Percentiles rank a stretch among this genome's conserved stretches.
Evolutionary conservation across 2,888 invertebrate species (phyloP).

Genomic region (Dugesia japonica): DNA sequence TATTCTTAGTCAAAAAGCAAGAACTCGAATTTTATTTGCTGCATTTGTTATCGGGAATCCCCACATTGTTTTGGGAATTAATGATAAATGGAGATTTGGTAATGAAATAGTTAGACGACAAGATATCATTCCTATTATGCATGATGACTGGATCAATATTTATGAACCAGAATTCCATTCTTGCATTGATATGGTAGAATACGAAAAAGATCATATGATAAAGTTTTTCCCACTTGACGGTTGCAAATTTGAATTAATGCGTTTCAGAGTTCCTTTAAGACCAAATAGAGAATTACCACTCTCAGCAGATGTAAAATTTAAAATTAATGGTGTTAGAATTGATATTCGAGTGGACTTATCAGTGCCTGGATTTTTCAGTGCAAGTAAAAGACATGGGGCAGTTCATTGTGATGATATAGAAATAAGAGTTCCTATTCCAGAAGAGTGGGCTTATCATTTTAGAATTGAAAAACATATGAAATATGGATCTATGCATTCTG

Average conservation of each 20-base stretch:
- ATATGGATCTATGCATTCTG: constrained; percentile 87
- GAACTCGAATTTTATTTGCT: constrained; percentile 82
- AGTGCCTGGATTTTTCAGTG: constrained; percentile 86
- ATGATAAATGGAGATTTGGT: constrained; percentile 92
- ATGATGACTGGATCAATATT: constrained; percentile 90
- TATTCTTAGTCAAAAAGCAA: constrained; percentile 61
- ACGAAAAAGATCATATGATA: constrained; percentile 53
- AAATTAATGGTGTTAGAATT: constrained; percentile 54
- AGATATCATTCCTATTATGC: constrained; percentile 72
- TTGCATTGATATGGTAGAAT: constrained; percentile 76
- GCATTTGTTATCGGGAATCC: constrained; percentile 78
- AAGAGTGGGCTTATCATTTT: constrained; percentile 97
- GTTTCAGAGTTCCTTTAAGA: constrained; percentile 61
- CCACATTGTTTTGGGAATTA: constrained; percentile 82
- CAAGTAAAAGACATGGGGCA: constrained; percentile 80
- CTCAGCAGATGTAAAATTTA: constrained; percentile 71
- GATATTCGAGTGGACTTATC: constrained; percentile 83
- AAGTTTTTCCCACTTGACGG: constrained; percentile 71
- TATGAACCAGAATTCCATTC: constrained; percentile 84
- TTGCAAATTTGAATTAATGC: constrained; percentile 83
- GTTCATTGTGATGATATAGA: constrained; percentile 65
- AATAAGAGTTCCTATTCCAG: constrained; percentile 78
- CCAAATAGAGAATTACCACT: constrained; percentile 80
- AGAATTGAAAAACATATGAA: constrained; percentile 91
- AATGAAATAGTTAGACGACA: constrained; percentile 93